A percentile compares a stretch with the other conserved stretches of the same genome.
phyloP scores from a whole-genome alignment of 2,113 vertebrate species.

The Holacanthus passer region DNA sequence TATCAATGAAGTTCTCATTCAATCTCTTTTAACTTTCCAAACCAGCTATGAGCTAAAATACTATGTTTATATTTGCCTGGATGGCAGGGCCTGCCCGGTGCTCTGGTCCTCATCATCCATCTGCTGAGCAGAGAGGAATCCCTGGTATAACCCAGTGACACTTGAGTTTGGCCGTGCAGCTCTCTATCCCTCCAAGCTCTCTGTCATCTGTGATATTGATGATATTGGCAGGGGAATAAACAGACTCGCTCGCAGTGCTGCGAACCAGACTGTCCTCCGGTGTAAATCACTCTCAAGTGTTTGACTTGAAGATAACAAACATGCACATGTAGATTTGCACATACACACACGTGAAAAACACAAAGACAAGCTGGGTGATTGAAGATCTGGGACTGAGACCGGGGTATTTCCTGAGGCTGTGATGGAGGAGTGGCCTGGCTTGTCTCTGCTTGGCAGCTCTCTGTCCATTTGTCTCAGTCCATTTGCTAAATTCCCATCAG shows the following conservation, averaged over 20 bases:
- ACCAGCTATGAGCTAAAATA: neutral
- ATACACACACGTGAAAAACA: conserved; percentile 28
- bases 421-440: conserved; percentile 38
- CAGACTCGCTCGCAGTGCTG: neutral
- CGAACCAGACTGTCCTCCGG: conserved; percentile 34
- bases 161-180: conserved; percentile 50
- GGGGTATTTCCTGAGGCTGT: conserved; percentile 64
- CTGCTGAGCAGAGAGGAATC: conserved; percentile 63
- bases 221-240: conserved; percentile 50
- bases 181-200: conserved; percentile 31
- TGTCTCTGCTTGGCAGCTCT: conserved; percentile 47
- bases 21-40: conserved; percentile 4
- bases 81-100: conserved; percentile 70
- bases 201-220: conserved; percentile 58
- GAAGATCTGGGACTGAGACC: conserved; percentile 39
- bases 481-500: conserved; percentile 37
- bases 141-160: conserved; percentile 51
- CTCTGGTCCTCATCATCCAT: conserved; percentile 53
- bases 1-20: neutral
- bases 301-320: conserved; percentile 54
- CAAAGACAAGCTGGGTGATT: conserved; percentile 10
- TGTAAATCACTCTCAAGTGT: conserved; percentile 47
- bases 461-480: conserved; percentile 27
- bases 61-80: conserved; percentile 44
- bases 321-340: conserved; percentile 7